Percentiles rank a stretch among this genome's conserved stretches.
These are phyloP conservation scores for Nebria ingens DNA, from an alignment of 1,140 invertebrate genomes.

Conservation along the genomic window DNA sequence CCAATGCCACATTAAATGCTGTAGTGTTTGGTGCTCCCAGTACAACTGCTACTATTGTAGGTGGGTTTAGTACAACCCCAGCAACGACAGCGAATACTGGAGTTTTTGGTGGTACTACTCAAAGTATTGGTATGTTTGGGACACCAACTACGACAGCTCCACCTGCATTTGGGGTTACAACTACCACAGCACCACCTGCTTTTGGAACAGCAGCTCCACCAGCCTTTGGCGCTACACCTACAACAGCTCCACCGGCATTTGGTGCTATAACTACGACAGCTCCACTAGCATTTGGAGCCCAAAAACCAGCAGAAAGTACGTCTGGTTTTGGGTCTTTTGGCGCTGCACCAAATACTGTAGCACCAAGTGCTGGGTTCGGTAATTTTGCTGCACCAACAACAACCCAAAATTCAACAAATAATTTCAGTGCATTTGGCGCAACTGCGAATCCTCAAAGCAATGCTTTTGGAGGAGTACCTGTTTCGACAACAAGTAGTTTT, in stretches of 20 bases:
- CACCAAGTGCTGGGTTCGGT: neutral
- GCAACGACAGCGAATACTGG: neutral
- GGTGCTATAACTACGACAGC: neutral
- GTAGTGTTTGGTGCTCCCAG: neutral
- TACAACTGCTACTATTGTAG: neutral
- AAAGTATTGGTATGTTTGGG: neutral
- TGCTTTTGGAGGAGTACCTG: neutral
- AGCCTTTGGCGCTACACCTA: neutral
- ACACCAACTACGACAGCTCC: neutral
- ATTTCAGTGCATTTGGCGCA: neutral
- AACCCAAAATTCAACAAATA: neutral
- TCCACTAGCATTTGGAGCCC: neutral
- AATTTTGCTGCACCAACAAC: neutral
- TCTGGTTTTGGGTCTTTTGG: neutral
- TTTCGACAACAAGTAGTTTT: neutral
- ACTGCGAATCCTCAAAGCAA: neutral
- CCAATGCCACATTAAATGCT: neutral
- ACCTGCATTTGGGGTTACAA: neutral
- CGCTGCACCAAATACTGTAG: neutral
- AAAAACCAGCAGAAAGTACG: neutral
- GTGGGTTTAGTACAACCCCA: neutral
- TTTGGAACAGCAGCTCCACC: neutral
- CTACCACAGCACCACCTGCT: neutral
- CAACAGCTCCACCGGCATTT: neutral
- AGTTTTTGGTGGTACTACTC: neutral